Percentiles rank a stretch among this genome's conserved stretches.
phyloP scores from a whole-genome alignment of 2,113 vertebrate species.

The Chaetodon auriga region DNA sequence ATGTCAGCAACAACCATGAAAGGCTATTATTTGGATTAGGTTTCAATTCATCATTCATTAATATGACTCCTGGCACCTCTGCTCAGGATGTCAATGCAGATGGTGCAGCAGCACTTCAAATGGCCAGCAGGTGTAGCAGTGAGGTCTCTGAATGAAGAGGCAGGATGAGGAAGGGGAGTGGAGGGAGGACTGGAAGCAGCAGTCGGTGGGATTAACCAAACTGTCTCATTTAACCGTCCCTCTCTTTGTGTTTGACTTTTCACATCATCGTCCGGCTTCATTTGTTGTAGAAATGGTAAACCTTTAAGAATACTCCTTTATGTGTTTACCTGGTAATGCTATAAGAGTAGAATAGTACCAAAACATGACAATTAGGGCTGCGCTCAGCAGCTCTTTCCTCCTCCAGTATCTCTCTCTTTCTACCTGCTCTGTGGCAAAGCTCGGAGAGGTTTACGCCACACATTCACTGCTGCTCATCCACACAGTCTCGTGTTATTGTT shows the following conservation, averaged over 20 bases:
- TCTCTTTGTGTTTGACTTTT: constrained; percentile 48
- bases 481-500: constrained; percentile 38
- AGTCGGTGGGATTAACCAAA: constrained; percentile 51
- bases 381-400: constrained; percentile 1
- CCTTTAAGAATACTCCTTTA: not conserved
- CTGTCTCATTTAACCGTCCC: constrained; percentile 35
- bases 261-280: constrained; percentile 17
- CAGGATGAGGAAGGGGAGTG: constrained; percentile 25
- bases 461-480: constrained; percentile 14
- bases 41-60: constrained; percentile 47
- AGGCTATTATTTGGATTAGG: constrained; percentile 60
- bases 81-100: constrained; percentile 12
- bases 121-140: constrained; percentile 80
- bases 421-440: not conserved
- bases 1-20: constrained; percentile 47
- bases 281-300: constrained; percentile 15
- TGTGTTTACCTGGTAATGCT: not conserved
- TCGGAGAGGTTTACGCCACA: not conserved
- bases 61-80: constrained; percentile 3
- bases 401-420: not conserved
- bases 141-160: constrained; percentile 61
- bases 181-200: constrained; percentile 41
- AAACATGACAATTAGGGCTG: constrained; percentile 15
- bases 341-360: not conserved
- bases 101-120: constrained; percentile 49